Evolutionary conservation across 2,888 invertebrate genomes (phyloP).

Genomic region (Esperia sulphurella): DNA sequence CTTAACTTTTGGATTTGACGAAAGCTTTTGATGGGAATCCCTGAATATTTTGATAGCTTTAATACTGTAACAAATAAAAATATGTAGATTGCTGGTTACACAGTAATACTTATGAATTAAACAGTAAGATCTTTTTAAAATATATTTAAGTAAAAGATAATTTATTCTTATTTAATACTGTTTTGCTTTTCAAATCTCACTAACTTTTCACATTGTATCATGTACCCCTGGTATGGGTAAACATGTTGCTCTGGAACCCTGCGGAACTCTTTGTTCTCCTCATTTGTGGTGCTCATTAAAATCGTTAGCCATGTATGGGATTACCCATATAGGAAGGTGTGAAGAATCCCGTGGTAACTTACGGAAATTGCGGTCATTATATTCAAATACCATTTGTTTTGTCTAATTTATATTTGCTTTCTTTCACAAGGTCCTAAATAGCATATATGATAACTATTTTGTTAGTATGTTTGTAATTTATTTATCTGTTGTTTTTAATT

Average conservation of each 20-base stretch:
- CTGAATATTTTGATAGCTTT: too few relatives aligned
- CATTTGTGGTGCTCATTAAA: slow-evolving; percentile 41
- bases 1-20: too few relatives aligned
- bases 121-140: not conserved
- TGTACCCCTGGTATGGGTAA: slow-evolving; percentile 4
- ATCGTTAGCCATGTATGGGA: slow-evolving; percentile 29
- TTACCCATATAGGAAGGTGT: slow-evolving; percentile 27
- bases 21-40: too few relatives aligned
- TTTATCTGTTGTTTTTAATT: too few relatives aligned
- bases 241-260: slow-evolving; percentile 13
- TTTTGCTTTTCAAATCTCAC: not conserved
- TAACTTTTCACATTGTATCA: not conserved
- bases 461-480: too few relatives aligned
- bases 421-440: too few relatives aligned
- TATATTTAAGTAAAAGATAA: too few relatives aligned
- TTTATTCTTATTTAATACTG: not conserved
- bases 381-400: slow-evolving; percentile 1
- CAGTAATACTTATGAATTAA: not conserved
- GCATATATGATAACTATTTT: too few relatives aligned
- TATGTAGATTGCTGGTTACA: too few relatives aligned
- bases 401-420: not conserved
- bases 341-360: slow-evolving; percentile 12
- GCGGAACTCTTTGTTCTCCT: slow-evolving; percentile 37
- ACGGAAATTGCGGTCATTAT: slow-evolving; percentile 8
- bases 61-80: too few relatives aligned